Conservation (phyloP, 2,797 vertebrate genomes). For the Liparis tanakae region DNA sequence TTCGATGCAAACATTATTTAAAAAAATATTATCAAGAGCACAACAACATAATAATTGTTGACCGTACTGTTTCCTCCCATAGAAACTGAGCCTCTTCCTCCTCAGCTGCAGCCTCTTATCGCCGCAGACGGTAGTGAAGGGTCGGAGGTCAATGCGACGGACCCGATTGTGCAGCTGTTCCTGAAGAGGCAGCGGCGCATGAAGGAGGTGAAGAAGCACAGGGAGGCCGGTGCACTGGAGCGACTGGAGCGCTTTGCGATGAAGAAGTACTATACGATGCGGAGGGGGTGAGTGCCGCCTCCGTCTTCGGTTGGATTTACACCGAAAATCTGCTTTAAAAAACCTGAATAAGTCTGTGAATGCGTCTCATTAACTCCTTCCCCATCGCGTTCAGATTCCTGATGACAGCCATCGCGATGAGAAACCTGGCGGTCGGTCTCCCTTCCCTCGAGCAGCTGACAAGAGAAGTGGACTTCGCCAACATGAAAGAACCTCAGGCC, state of each 20-base stretch:
- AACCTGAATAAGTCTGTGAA: background rate
- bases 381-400: slow-evolving; percentile 80
- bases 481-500: slow-evolving; percentile 80
- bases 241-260: slow-evolving; percentile 83
- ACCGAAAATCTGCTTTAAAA: background rate
- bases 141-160: slow-evolving; percentile 77
- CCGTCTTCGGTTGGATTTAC: background rate
- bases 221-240: slow-evolving; percentile 79
- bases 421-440: slow-evolving; percentile 89
- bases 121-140: slow-evolving; percentile 70
- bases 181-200: slow-evolving; percentile 87
- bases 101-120: slow-evolving; percentile 89
- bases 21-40: background rate
- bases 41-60: background rate
- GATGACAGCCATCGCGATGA: slow-evolving; percentile 91
- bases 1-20: background rate
- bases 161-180: slow-evolving; percentile 88
- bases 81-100: slow-evolving; percentile 90
- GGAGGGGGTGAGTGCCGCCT: slow-evolving; percentile 85
- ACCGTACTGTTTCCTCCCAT: slow-evolving; percentile 6
- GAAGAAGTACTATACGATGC: slow-evolving; percentile 89
- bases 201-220: slow-evolving; percentile 85
- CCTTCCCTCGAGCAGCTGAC: slow-evolving; percentile 89
- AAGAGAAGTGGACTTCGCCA: slow-evolving; percentile 88
- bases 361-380: background rate